These are phyloP conservation scores for Cettia cetti DNA, from an alignment of 2,113 vertebrate species.

Conservation along the genomic window DNA sequence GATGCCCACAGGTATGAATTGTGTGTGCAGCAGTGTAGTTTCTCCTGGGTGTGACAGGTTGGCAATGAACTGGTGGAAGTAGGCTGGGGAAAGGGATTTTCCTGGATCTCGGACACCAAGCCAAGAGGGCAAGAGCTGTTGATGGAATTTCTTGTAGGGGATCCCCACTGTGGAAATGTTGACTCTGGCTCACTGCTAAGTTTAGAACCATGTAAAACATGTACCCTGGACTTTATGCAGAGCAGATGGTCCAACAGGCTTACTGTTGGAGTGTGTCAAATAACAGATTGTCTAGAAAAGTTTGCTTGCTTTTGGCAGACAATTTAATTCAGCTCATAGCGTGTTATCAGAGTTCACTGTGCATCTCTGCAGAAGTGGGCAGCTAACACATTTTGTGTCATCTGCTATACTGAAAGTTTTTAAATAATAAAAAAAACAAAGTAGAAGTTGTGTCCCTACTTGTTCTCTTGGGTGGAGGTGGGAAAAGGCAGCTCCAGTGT, in stretches of 20 bases:
- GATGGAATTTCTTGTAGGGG: not conserved
- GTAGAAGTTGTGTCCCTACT: slow-evolving; percentile 6
- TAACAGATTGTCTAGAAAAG: slow-evolving; percentile 69
- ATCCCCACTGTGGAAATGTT: slow-evolving; percentile 21
- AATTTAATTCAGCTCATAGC: not conserved
- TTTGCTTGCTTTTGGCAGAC: slow-evolving; percentile 31
- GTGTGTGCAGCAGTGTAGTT: not conserved
- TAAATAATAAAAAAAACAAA: not conserved
- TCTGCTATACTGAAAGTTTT: slow-evolving; percentile 24
- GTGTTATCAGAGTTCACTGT: not conserved
- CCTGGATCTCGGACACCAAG: not conserved
- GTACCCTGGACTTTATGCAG: slow-evolving; percentile 1
- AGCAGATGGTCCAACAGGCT: slow-evolving; percentile 63
- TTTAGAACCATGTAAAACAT: slow-evolving; percentile 20
- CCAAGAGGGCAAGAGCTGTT: not conserved
- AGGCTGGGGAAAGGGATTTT: not conserved
- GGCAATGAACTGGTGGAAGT: not conserved
- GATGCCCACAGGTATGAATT: not conserved
- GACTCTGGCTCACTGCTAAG: not conserved
- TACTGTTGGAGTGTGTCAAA: slow-evolving; percentile 58
- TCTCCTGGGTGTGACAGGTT: not conserved
- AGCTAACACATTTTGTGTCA: slow-evolving; percentile 39
- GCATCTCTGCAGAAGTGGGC: not conserved
- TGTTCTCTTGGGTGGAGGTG: not conserved
- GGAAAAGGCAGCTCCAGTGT: not conserved